Evolutionary conservation across 2,888 invertebrate species (phyloP), one percentile per base, ranked within the genome.

Genomic region (Cephus spinipes): DNA sequence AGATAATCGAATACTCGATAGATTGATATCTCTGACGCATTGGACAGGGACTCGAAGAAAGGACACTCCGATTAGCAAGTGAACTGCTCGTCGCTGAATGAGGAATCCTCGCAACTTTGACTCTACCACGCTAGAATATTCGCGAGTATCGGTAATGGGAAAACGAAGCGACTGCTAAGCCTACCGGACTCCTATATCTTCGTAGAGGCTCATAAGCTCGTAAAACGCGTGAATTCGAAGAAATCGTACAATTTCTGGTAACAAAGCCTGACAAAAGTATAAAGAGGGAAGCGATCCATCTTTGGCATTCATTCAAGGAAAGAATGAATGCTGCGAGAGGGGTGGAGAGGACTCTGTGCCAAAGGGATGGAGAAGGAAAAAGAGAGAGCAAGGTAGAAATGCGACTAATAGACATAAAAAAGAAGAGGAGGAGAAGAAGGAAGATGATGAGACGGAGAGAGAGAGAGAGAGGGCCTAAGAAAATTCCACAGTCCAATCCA

Each of bases 231-330:
- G 85, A 86, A 89, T 89, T 89, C 88, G 85, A 82, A 81, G 88
- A 87, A 89, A 87, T 86, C 86, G 83, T 83, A 82, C 79, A 85
- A 88, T 84, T 87, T 79, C 81, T 36, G 82, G 81, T 80, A 84
- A 88, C 89, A 88, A 88, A 85, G 81, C 83, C 74, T 76, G 77
- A 79, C 79, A 79, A 75, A 76, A 77, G 84, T 81, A 86, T 81
- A 86, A 84, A 87, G 86, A 83, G 85, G 85, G 87, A 86, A 86
- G 83, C 87, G 87, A 89, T 89, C 89, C 89, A 89, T 89, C 89
- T 89, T 89, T 89, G 85, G 85, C 84, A 87, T 89, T 89, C 88
- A 90, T 89, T 88, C 88, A 84, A 75, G 83, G 82, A 86, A 85
- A 87, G 87, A 89, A 88, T 86, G 83, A 86, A 85, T 82, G 35